These are phyloP conservation scores for Odontomyia ornata DNA, from an alignment of 2,888 invertebrate genomes.

Conservation along the genomic window DNA sequence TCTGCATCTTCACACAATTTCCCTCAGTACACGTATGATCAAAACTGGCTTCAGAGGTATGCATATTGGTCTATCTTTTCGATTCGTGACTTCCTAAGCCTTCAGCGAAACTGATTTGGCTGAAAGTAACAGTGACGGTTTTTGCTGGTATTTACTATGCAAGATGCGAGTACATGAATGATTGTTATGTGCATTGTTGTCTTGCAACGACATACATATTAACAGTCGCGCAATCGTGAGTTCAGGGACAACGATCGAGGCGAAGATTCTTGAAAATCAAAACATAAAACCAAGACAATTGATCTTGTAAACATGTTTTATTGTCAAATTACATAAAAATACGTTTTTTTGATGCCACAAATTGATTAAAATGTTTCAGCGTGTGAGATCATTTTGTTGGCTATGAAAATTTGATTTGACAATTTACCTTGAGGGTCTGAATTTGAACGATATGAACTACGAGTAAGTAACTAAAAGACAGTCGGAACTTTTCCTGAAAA, in stretches of 20 bases:
- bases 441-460: too few species aligned
- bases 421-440: too few species aligned
- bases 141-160: conserved; percentile 21
- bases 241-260: conserved; percentile 15
- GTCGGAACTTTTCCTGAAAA: too few species aligned
- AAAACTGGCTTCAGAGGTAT: background rate
- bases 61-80: too few species aligned
- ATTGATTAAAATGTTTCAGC: conserved; percentile 3
- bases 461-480: too few species aligned
- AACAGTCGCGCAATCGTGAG: background rate
- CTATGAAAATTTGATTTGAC: background rate
- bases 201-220: background rate
- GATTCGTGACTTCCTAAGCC: conserved; percentile 23
- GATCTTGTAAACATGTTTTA: background rate
- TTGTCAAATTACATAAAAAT: conserved; percentile 9
- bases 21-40: background rate
- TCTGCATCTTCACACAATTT: background rate
- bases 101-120: conserved; percentile 11
- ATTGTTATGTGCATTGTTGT: background rate
- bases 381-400: background rate
- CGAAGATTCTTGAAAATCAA: background rate
- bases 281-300: background rate
- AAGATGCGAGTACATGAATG: background rate
- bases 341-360: conserved; percentile 9
- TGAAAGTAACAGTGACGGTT: background rate